These are phyloP conservation scores for Podarcis lilfordi DNA, from an alignment of 2,797 vertebrate species.

Conservation along the genomic window DNA sequence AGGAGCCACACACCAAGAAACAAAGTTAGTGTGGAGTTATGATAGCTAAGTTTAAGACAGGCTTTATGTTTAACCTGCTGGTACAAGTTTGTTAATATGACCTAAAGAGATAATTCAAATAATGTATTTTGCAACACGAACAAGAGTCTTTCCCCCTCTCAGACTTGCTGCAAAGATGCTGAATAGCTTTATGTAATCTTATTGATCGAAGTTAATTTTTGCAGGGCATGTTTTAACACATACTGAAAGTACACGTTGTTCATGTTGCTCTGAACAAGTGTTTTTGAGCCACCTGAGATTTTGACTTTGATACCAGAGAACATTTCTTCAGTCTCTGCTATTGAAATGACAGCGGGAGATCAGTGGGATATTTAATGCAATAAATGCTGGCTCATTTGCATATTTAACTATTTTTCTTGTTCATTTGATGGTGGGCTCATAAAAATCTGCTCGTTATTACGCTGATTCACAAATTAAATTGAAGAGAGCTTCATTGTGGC, in stretches of 20 bases:
- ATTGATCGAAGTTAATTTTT: slow-evolving; percentile 46
- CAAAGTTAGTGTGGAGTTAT: slow-evolving; percentile 33
- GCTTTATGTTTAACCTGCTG: slow-evolving; percentile 55
- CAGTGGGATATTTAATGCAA: background rate
- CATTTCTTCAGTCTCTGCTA: slow-evolving; percentile 27
- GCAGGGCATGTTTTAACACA: slow-evolving; percentile 51
- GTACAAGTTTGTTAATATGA: slow-evolving; percentile 54
- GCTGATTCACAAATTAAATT: slow-evolving; percentile 21
- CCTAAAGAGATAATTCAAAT: slow-evolving; percentile 55
- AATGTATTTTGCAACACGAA: slow-evolving; percentile 47
- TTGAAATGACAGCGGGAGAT: slow-evolving; percentile 36
- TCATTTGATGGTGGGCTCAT: background rate
- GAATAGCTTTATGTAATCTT: slow-evolving; percentile 40
- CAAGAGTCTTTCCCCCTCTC: slow-evolving; percentile 5
- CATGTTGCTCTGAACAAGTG: background rate
- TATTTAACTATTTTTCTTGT: slow-evolving; percentile 29
- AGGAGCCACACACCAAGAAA: slow-evolving; percentile 48
- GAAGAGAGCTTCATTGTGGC: slow-evolving; percentile 8
- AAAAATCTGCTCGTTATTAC: background rate
- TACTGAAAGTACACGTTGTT: slow-evolving; percentile 31
- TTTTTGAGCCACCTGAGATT: slow-evolving; percentile 40
- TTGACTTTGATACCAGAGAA: slow-evolving; percentile 25
- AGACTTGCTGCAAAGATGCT: slow-evolving; percentile 38
- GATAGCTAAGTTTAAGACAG: slow-evolving; percentile 35
- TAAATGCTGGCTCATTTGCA: background rate